Evolutionary conservation across 2,888 invertebrate genomes (phyloP).

Genomic region (Cantharis rustica): DNA sequence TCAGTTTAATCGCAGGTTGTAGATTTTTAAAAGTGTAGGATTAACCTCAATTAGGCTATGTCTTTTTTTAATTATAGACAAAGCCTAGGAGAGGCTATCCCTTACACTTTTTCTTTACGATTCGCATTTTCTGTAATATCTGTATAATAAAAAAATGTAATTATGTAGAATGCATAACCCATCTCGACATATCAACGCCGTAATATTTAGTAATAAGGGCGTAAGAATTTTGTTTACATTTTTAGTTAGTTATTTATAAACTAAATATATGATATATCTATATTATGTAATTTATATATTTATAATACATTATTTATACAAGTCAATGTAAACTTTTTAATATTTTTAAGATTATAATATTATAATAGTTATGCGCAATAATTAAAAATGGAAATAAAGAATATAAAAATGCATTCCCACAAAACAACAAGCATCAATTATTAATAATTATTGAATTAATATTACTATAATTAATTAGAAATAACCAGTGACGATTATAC

Average conservation of each 20-base stretch:
- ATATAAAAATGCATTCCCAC: background rate
- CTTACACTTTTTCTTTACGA: constrained; percentile 35
- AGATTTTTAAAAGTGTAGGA: constrained; percentile 54
- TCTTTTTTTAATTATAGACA: constrained; percentile 61
- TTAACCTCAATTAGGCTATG: constrained; percentile 70
- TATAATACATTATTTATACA: no score
- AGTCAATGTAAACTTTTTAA: no score
- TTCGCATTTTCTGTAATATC: background rate
- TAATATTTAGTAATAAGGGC: no score
- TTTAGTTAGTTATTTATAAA: no score
- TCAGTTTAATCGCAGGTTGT: background rate
- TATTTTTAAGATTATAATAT: no score
- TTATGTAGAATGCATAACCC: no score
- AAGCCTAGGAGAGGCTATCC: constrained; percentile 70
- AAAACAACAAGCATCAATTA: background rate
- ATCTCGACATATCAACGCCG: no score
- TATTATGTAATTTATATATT: no score
- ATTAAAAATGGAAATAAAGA: background rate
- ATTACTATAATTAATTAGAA: background rate
- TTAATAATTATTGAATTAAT: background rate
- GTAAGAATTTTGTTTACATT: no score
- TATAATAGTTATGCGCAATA: no score
- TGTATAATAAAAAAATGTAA: no score
- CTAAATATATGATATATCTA: no score
- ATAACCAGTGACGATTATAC: background rate